A percentile compares a stretch with the other conserved stretches of the same genome.
These are phyloP conservation scores for Atrichornis clamosus DNA, from an alignment of 2,113 vertebrate genomes.

Conservation along the genomic window DNA sequence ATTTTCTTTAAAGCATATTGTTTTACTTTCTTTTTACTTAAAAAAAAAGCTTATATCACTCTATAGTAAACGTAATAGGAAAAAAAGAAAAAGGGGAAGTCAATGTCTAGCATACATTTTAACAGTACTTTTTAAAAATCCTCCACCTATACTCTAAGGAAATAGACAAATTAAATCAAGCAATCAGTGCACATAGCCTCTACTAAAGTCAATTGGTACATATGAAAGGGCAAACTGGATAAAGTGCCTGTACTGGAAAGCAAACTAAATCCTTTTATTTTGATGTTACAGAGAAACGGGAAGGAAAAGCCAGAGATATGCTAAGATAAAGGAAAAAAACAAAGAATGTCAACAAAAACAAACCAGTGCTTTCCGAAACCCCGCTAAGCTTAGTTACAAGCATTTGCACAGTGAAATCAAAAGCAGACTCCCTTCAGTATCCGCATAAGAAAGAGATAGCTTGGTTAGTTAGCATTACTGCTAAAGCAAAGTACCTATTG, in stretches of 20 bases:
- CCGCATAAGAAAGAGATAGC: background rate
- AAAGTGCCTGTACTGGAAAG: background rate
- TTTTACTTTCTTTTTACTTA: slow-evolving; percentile 56
- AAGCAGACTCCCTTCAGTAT: background rate
- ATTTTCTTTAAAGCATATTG: slow-evolving; percentile 43
- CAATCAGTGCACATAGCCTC: background rate
- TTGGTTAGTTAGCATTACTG: background rate
- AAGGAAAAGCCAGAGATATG: background rate
- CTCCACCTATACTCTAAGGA: background rate
- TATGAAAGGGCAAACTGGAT: background rate
- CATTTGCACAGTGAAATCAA: background rate
- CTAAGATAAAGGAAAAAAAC: background rate
- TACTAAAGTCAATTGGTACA: background rate
- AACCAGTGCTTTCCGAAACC: background rate
- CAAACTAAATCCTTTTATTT: background rate
- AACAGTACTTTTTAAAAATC: background rate
- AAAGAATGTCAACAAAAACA: background rate
- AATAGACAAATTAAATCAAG: slow-evolving; percentile 27
- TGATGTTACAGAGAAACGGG: background rate
- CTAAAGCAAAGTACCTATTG: background rate
- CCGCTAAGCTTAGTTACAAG: background rate
- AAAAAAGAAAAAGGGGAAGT: background rate
- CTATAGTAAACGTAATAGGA: background rate
- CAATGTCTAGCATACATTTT: background rate
- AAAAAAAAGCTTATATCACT: slow-evolving; percentile 31